Evolutionary conservation across 1,140 invertebrate species (phyloP).

Genomic region (Leptestheria dahalacensis): DNA sequence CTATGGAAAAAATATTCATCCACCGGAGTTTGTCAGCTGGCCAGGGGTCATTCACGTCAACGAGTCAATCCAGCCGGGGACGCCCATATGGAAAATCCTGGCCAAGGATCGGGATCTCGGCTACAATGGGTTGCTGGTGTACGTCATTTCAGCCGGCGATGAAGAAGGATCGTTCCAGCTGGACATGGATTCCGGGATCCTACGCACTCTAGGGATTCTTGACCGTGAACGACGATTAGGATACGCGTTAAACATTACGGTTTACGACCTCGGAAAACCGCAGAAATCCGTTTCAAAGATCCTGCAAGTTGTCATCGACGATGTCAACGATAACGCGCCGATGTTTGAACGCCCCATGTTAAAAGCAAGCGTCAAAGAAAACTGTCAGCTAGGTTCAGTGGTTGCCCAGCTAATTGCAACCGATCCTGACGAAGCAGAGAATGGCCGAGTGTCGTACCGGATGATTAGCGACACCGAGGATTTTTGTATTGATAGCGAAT

Average conservation of each 20-base stretch:
- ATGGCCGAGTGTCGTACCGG: slow-evolving; percentile 63
- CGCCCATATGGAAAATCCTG: slow-evolving; percentile 49
- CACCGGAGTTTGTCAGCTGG: slow-evolving; percentile 63
- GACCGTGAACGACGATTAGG: slow-evolving; percentile 69
- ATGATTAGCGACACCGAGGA: slow-evolving; percentile 63
- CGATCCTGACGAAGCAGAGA: slow-evolving; percentile 38
- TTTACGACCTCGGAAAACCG: slow-evolving; percentile 71
- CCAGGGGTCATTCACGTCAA: slow-evolving; percentile 51
- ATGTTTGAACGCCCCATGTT: slow-evolving; percentile 33
- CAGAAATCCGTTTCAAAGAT: slow-evolving; percentile 57
- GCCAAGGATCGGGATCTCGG: slow-evolving; percentile 73
- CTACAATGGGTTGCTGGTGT: slow-evolving; percentile 79
- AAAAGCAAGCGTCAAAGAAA: slow-evolving; percentile 30
- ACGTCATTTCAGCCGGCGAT: slow-evolving; percentile 72
- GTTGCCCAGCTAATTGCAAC: slow-evolving; percentile 32
- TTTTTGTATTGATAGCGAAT: slow-evolving; percentile 61
- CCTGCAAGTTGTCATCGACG: slow-evolving; percentile 44
- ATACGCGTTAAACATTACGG: slow-evolving; percentile 75
- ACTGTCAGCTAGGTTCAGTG: slow-evolving; percentile 26
- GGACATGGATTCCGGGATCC: slow-evolving; percentile 64
- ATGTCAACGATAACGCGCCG: slow-evolving; percentile 34
- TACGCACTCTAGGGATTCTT: slow-evolving; percentile 67
- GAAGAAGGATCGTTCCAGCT: slow-evolving; percentile 76
- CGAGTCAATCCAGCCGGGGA: slow-evolving; percentile 67
- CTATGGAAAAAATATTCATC: slow-evolving; percentile 68